Base-by-base conservation (phyloP, 2,113 vertebrate species). In the Pollachius pollachius region DNA sequence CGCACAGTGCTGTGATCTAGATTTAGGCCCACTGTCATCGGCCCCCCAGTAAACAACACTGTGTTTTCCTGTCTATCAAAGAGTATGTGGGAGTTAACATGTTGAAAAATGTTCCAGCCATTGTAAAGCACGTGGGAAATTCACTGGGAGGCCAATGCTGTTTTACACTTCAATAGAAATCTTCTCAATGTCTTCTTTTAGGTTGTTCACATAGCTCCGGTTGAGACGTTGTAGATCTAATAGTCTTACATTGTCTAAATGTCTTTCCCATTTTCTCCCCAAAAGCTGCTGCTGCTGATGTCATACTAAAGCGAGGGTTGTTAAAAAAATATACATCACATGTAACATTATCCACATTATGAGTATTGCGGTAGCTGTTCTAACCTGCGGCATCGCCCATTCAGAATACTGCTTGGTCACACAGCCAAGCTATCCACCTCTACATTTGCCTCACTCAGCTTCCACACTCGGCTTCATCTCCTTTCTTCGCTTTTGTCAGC, bases 351-450 rank as follows among this genome's bases (percentile, higher is more conserved):
- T 48, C 41, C 41, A 9, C 11, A 48, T 48, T 48, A 48, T 48
- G 72, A 70, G 34, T 48, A 12, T 48, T 48, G 41, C 41, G 12
- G 41, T 12, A 9, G 41, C 41, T 48, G 41, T 25, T 37, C 34
- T 66, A 62, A 82, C 74, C 77, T 80, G 71, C 81, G 73, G 72
- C 71, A 30, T 69, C 71, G 58, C 70, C 76, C 81, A 77, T 76
- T 72, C 77, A 52, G 56, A 60, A 69, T 80, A 84, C 75, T 80
- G 76, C 76, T 78, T 71, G 76, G 68, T 80, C 81, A 81, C 72
- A 81, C 57, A 8, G 82, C 60, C 70, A 76, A 75, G 71, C 76
- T 74, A 63, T 63, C 52, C 21, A 34, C 74, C 72, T 79, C 69
- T 69, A 71, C 71, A 79, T 30, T 75, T 71, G 76, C 65, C 62